These are phyloP conservation scores for Hirtodrosophila duncani DNA, from an alignment of 2,888 invertebrate species.

Conservation along the genomic window DNA sequence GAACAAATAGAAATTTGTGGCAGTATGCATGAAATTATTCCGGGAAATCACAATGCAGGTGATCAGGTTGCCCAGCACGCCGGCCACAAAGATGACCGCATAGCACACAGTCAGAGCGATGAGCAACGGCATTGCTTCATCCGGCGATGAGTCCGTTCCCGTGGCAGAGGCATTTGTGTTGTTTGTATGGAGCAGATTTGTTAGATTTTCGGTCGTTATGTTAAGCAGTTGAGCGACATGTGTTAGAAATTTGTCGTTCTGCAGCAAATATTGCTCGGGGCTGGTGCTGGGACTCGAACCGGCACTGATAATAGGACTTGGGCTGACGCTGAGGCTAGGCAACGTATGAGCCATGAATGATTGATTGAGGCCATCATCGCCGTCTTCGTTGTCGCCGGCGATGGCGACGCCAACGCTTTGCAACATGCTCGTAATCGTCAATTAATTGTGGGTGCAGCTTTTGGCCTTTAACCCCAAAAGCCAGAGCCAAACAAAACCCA, in stretches of 20 bases:
- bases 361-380: constrained; percentile 64
- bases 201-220: constrained; percentile 73
- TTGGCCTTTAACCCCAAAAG: not conserved
- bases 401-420: constrained; percentile 48
- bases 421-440: constrained; percentile 52
- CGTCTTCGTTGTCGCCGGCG: constrained; percentile 29
- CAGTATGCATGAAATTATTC: constrained; percentile 90
- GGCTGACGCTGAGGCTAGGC: constrained; percentile 29
- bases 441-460: constrained; percentile 50
- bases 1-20: constrained; percentile 90
- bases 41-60: constrained; percentile 91
- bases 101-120: constrained; percentile 85
- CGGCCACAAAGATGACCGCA: constrained; percentile 81
- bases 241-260: constrained; percentile 72
- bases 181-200: constrained; percentile 52
- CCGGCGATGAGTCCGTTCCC: constrained; percentile 17
- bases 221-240: constrained; percentile 75
- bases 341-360: constrained; percentile 62
- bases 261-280: constrained; percentile 60
- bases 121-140: constrained; percentile 59
- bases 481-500: not conserved
- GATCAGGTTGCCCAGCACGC: constrained; percentile 88
- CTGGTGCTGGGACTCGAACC: too few species aligned
- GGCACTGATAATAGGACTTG: constrained; percentile 8
- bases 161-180: constrained; percentile 26